Percentiles rank a stretch among this genome's conserved stretches.
Conservation (phyloP, 2,113 vertebrate species). For the Trematocara zebra region DNA sequence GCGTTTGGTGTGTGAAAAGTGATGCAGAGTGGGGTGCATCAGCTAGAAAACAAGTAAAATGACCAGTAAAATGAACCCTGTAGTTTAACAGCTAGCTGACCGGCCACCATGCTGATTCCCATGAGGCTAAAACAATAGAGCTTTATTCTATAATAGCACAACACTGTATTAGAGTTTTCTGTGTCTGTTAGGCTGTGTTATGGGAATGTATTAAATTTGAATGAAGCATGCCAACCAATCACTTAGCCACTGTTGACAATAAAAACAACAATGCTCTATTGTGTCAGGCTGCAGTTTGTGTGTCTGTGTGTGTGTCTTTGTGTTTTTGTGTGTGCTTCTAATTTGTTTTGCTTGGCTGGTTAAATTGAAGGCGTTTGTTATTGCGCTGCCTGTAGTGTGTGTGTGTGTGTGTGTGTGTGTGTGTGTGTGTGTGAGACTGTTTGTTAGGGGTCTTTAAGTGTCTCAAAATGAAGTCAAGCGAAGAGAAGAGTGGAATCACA, state of each 20-base stretch:
- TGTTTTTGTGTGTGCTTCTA: slow-evolving; percentile 47
- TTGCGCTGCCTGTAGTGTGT: slow-evolving; percentile 24
- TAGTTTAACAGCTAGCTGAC: neutral
- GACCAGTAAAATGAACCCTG: neutral
- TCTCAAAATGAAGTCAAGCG: slow-evolving; percentile 73
- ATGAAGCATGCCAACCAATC: slow-evolving; percentile 50
- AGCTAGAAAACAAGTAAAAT: neutral
- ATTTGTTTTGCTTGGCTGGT: slow-evolving; percentile 76
- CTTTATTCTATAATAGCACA: slow-evolving; percentile 40
- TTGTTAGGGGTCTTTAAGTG: slow-evolving; percentile 45
- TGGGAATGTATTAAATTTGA: slow-evolving; percentile 38
- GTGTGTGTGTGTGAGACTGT: neutral
- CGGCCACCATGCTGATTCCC: slow-evolving; percentile 61
- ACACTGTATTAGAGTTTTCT: slow-evolving; percentile 5
- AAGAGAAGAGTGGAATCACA: slow-evolving; percentile 60
- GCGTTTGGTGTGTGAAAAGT: neutral
- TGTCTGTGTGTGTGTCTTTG: neutral
- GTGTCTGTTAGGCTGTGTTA: slow-evolving; percentile 18
- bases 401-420: neutral
- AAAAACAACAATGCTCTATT: slow-evolving; percentile 69
- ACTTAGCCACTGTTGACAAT: slow-evolving; percentile 50
- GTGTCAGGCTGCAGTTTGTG: slow-evolving; percentile 44
- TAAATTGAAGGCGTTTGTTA: slow-evolving; percentile 80
- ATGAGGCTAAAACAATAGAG: slow-evolving; percentile 59
- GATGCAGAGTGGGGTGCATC: neutral